Evolutionary conservation across 2,797 vertebrate species (phyloP).

Genomic region (Champsocephalus gunnari): DNA sequence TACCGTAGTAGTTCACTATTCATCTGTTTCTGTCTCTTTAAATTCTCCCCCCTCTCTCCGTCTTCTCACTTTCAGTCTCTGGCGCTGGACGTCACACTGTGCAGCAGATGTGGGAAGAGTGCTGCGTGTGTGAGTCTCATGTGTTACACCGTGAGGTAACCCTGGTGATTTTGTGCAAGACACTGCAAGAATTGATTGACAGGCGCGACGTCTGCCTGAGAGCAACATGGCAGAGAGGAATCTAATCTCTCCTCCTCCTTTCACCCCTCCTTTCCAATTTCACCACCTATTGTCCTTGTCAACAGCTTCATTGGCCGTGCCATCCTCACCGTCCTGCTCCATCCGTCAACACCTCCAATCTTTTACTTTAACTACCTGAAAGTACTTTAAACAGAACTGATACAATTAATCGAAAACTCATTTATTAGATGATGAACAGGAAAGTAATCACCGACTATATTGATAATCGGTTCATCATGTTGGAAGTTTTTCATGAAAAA

Average conservation of each 20-base stretch:
- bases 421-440: too few relatives aligned
- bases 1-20: not conserved
- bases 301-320: conserved; percentile 22
- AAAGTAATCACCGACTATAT: too few relatives aligned
- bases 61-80: conserved; percentile 11
- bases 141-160: conserved; percentile 69
- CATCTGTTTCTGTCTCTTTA: conserved; percentile 4
- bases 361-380: not conserved
- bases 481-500: too few relatives aligned
- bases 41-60: conserved; percentile 4
- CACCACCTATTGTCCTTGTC: conserved; percentile 60
- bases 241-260: conserved; percentile 54
- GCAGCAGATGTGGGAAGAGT: conserved; percentile 50
- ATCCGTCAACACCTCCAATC: conserved; percentile 14
- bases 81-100: conserved; percentile 36
- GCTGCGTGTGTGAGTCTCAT: conserved; percentile 51
- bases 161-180: conserved; percentile 63
- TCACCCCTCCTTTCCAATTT: conserved; percentile 59
- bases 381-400: not conserved
- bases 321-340: conserved; percentile 26
- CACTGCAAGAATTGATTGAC: conserved; percentile 66
- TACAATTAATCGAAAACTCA: too few relatives aligned
- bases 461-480: too few relatives aligned
- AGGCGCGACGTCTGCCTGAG: conserved; percentile 51
- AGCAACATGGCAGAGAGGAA: conserved; percentile 62